phyloP scores from a whole-genome alignment of 1,140 invertebrate genomes.

The Sitophilus oryzae region DNA sequence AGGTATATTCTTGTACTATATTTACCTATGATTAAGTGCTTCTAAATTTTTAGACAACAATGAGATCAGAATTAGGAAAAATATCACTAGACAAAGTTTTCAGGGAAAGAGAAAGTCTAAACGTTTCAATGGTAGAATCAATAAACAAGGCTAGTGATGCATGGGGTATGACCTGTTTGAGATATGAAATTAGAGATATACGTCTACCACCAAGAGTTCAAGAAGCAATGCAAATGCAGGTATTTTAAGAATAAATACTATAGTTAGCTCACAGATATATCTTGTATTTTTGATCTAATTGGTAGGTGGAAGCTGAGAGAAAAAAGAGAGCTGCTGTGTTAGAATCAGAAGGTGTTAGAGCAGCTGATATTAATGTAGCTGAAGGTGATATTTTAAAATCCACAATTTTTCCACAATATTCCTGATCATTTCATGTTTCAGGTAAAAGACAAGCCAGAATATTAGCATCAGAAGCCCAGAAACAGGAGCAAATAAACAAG shows the following conservation, averaged over 20 bases:
- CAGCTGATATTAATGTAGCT: conserved; percentile 96
- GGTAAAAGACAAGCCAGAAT: conserved; percentile 80
- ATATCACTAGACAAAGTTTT: conserved; percentile 98
- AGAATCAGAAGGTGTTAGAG: conserved; percentile 91
- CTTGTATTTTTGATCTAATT: background rate
- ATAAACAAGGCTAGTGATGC: conserved; percentile 97
- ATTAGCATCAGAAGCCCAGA: conserved; percentile 84
- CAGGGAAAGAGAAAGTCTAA: conserved; percentile 90
- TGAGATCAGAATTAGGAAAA: conserved; percentile 97
- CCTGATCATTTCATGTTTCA: too few relatives aligned
- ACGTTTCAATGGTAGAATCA: conserved; percentile 92
- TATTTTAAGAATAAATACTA: background rate
- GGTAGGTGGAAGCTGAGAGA: conserved; percentile 82
- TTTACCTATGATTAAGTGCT: background rate
- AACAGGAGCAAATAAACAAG: conserved; percentile 82
- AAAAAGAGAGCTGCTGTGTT: conserved; percentile 94
- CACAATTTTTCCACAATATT: too few relatives aligned
- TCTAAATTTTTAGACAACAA: conserved; percentile 66
- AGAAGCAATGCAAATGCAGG: conserved; percentile 99
- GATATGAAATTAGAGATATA: conserved; percentile 98
- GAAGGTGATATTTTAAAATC: conserved; percentile 64
- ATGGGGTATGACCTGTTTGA: conserved; percentile 95
- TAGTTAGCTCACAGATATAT: background rate
- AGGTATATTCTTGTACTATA: conserved; percentile 42
- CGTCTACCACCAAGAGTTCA: conserved; percentile 87